Evolutionary conservation across 2,888 invertebrate genomes (phyloP), one percentile per base, ranked within the genome.

Genomic region (Podotricha telesiphe): DNA sequence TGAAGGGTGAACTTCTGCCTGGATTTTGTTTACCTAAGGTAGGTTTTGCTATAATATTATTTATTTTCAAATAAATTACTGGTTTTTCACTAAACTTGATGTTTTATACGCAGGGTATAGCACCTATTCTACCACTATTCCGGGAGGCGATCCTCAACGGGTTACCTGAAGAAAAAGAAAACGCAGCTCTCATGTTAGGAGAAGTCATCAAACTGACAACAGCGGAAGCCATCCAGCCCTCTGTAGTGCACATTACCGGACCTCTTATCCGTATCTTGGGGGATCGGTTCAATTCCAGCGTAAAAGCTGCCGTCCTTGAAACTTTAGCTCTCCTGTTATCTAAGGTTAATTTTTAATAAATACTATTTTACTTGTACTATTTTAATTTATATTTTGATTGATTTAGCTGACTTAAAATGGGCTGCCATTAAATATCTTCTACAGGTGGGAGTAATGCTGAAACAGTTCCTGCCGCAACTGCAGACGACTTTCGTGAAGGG

Each of bases 401-500:
- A 10, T 37, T 37, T 37, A 6, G 8, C 7, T 37, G 10, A 37
- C 8, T 10, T 37, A 37, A 37, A 6, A 37, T 10, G 37, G 10
- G 5, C 37, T 8, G 37, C 10, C 37, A 10, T 37, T 10, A 37
- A 37, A 1, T 37, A 1, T 37, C 1, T 13, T 48, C n/a, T 48
- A 20, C 83, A 97, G 97, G 98, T 99, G 73, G 98, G 98, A 55
- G 95, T 96, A 47, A 96, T 98, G 96, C 91, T 99, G 86, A 99
- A 99, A 88, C 99, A 99, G 86, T 99, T 99, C 93, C 94, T 99
- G 80, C 99, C 99, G 1, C 99, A 99, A 91, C 94, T 99, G 48
- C 99, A 99, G 94, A 99, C 99, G 1, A 99, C 99, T 19, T 99
- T 99, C 93, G 94, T 99, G 65, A 99, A 99, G 91, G 97, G 99